Percentiles rank a stretch among this genome's conserved stretches.
These are phyloP conservation scores for Apocrypta bakeri DNA, from an alignment of 1,140 invertebrate species.

Conservation along the genomic window DNA sequence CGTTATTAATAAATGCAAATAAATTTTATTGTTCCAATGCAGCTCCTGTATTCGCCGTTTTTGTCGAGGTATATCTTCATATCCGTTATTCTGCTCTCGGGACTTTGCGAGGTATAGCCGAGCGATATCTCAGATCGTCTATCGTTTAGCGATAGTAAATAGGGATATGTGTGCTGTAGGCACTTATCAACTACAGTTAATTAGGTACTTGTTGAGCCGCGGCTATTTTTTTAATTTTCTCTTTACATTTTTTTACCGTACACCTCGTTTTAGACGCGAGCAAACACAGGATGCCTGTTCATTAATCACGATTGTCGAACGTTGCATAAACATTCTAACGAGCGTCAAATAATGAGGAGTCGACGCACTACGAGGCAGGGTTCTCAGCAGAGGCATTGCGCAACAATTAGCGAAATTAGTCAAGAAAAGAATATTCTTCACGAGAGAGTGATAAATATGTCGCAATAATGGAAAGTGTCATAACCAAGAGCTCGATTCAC, in stretches of 20 bases:
- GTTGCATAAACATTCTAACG: not conserved
- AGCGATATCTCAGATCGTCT: not conserved
- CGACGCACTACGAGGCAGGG: not conserved
- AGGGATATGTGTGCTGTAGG: not conserved
- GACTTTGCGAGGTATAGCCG: not conserved
- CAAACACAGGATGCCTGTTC: not conserved
- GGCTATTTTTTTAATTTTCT: not conserved
- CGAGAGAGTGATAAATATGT: not conserved
- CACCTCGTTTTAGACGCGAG: no score
- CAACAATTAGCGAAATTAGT: not conserved
- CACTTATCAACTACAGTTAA: not conserved
- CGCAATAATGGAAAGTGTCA: constrained; percentile 19
- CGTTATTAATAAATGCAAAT: no score
- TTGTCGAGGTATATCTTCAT: not conserved
- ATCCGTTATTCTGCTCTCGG: not conserved
- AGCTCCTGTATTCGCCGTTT: no score
- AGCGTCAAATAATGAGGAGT: not conserved
- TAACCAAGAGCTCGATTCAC: not conserved
- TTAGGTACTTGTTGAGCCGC: not conserved
- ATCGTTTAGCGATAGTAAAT: not conserved
- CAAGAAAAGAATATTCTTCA: not conserved
- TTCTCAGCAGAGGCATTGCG: not conserved
- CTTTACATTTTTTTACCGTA: not conserved
- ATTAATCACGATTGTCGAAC: not conserved
- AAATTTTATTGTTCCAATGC: no score